Base-by-base conservation (phyloP, 2,888 invertebrate species). In the Cantharis rustica region DNA sequence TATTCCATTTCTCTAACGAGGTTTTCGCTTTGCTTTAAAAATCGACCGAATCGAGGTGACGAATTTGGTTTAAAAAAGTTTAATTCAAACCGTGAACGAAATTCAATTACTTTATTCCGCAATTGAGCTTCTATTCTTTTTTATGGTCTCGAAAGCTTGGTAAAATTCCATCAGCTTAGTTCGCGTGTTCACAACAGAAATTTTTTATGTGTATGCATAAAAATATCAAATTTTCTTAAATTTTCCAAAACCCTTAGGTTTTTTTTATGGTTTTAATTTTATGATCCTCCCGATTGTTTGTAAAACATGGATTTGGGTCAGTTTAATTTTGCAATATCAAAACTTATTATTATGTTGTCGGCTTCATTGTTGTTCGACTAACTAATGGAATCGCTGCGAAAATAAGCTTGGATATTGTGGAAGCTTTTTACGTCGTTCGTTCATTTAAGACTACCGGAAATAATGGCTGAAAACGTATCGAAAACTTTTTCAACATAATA, bases 331-430 rank as follows among this genome's bases (percentile, higher is more conserved):
- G 64, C 20, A 66, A 66, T 16, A 66, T 66, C n/a, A 66, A 64
- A 23, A 66, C 64, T 17, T 66, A 23, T 66, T 66, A 66, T 66
- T 31, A 31, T 66, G 64, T 66, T 66, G 64, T 20, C 64, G 13
- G 15, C 64, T 66, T 20, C 23, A 66, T 66, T 66, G 64, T 66
- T 66, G 31, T 31, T 31, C 31, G 10, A 66, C n/a, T 10, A 66
- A 20, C 64, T 66, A 66, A 66, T 66, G 23, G 64, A 66, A 66
- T 66, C n/a, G 20, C 64, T 20, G 64, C 64, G 64, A 66, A 66
- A 66, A 66, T 66, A 15, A 66, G 64, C 64, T 66, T 13, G 10
- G 64, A 66, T 17, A 66, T 66, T 17, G n/a, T 66, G 64, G 17
- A 9, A 9, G 47, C 23, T 66, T 66, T 66, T 66, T 66, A 66